phyloP scores from a whole-genome alignment of 2,888 invertebrate species.

The Timandra comae region DNA sequence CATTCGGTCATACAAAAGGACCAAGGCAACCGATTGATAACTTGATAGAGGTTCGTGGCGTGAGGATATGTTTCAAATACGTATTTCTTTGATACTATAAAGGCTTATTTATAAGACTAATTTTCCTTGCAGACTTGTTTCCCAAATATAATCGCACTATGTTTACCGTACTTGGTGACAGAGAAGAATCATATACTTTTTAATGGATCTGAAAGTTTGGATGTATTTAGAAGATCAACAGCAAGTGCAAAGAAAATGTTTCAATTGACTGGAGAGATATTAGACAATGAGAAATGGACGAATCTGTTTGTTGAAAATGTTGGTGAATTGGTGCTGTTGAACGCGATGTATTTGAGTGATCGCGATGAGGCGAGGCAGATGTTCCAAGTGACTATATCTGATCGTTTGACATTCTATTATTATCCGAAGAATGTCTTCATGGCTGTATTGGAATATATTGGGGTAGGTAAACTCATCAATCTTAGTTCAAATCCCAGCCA shows the following conservation, averaged over 20 bases:
- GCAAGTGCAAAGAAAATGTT: conserved; percentile 45
- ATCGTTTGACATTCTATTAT: conserved; percentile 45
- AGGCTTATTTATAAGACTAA: too few species aligned
- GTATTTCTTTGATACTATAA: too few species aligned
- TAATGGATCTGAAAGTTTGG: conserved; percentile 22
- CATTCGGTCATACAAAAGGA: conserved; percentile 32
- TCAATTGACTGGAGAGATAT: conserved; percentile 41
- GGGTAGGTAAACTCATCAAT: too few species aligned
- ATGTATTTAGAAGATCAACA: conserved; percentile 25
- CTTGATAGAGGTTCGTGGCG: conserved; percentile 24
- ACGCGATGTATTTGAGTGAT: conserved; percentile 52
- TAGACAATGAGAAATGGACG: conserved; percentile 50
- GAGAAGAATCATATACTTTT: conserved; percentile 45
- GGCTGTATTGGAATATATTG: conserved; percentile 60
- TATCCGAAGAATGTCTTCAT: conserved; percentile 53
- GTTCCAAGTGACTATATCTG: conserved; percentile 41
- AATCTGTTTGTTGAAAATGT: conserved; percentile 59
- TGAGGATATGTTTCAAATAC: too few species aligned
- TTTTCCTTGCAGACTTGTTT: conserved; percentile 47
- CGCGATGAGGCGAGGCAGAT: conserved; percentile 37
- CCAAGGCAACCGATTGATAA: conserved; percentile 26
- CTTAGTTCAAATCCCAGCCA: too few species aligned
- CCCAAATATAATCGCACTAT: conserved; percentile 48
- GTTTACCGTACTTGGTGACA: conserved; percentile 55
- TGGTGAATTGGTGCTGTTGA: conserved; percentile 46